Evolutionary conservation across 2,888 invertebrate species (phyloP).

Genomic region (Caenorhabditis parvicauda): DNA sequence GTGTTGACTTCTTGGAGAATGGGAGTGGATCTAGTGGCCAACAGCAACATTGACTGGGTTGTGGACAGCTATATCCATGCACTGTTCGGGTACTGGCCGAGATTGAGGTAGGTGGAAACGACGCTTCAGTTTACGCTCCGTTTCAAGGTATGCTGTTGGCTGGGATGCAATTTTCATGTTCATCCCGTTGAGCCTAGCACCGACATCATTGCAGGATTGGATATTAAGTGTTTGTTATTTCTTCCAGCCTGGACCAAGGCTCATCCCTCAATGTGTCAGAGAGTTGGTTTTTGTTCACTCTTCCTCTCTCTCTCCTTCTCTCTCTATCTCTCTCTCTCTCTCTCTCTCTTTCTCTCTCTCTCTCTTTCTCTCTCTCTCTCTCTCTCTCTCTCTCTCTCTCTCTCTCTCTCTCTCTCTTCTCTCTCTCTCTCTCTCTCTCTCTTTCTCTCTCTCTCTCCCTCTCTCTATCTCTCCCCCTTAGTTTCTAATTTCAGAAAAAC

Average conservation of each 20-base stretch:
- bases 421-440: too few relatives aligned
- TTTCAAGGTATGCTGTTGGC: constrained; percentile 40
- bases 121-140: neutral
- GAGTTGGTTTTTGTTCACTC: neutral
- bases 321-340: too few relatives aligned
- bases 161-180: constrained; percentile 54
- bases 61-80: constrained; percentile 52
- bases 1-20: constrained; percentile 43
- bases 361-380: too few relatives aligned
- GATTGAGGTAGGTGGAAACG: constrained; percentile 21
- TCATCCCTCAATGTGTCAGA: constrained; percentile 23
- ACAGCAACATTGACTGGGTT: constrained; percentile 49
- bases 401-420: too few relatives aligned
- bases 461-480: too few relatives aligned
- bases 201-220: constrained; percentile 41
- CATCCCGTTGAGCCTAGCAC: constrained; percentile 45
- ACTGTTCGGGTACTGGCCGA: constrained; percentile 42
- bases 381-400: too few relatives aligned
- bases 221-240: constrained; percentile 32
- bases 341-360: too few relatives aligned
- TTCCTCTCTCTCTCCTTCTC: neutral
- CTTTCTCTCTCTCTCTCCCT: too few relatives aligned
- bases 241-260: constrained; percentile 41
- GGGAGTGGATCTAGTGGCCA: constrained; percentile 48
- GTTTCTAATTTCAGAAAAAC: too few relatives aligned